Percentiles rank a stretch among this genome's conserved stretches.
Conservation (phyloP, 2,113 vertebrate genomes). For the Stegostoma tigrinum region DNA sequence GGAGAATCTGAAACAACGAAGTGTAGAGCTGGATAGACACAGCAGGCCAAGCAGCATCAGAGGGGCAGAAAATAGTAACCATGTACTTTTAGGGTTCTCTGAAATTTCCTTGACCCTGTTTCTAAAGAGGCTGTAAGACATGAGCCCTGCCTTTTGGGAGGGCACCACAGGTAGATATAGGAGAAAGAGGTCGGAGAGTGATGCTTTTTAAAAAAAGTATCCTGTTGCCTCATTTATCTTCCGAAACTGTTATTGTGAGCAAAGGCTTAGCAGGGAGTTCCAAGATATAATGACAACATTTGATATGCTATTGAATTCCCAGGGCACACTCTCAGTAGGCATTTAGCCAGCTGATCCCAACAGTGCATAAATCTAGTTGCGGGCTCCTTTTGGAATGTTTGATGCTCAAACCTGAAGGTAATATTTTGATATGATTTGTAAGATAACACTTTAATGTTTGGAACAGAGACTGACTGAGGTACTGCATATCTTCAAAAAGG, state of each 20-base stretch:
- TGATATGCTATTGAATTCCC: too few species aligned
- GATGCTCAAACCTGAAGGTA: neutral
- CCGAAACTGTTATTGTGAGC: neutral
- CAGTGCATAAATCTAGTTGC: constrained; percentile 41
- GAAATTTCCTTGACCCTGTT: neutral
- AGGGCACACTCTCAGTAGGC: neutral
- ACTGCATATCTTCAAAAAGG: neutral
- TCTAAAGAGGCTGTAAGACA: neutral
- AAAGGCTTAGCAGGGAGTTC: neutral
- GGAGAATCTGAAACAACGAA: too few species aligned
- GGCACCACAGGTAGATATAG: neutral
- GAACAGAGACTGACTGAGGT: neutral
- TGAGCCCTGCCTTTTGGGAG: neutral
- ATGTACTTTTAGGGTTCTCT: neutral
- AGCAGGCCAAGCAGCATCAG: too few species aligned
- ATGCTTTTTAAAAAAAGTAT: neutral
- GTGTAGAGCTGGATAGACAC: too few species aligned
- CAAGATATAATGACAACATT: neutral
- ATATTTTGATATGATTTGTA: neutral
- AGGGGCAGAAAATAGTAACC: too few species aligned
- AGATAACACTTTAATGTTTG: neutral
- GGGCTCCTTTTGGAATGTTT: neutral
- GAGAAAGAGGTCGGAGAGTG: neutral
- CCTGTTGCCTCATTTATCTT: neutral
- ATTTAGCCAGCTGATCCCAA: constrained; percentile 34